These are phyloP conservation scores for Loriculus beryllinus DNA, from an alignment of 2,797 vertebrate species.

Conservation along the genomic window DNA sequence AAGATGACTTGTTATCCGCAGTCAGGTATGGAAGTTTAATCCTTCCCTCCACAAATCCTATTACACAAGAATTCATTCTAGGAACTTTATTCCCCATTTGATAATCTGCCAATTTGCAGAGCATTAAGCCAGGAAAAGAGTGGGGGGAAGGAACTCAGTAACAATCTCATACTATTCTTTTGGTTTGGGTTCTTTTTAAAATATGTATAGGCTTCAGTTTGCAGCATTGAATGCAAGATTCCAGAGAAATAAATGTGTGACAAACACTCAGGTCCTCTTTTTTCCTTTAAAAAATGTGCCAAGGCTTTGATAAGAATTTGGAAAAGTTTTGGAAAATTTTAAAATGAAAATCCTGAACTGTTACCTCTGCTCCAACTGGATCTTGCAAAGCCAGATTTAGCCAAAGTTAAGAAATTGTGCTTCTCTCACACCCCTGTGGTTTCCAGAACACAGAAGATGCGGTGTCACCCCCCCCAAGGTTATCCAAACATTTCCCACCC, in stretches of 20 bases:
- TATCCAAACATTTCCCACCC: background rate
- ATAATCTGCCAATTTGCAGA: background rate
- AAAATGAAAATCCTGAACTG: background rate
- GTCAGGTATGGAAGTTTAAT: background rate
- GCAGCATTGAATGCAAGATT: background rate
- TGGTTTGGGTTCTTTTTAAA: background rate
- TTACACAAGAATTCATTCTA: background rate
- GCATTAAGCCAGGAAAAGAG: background rate
- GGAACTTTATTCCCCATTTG: background rate
- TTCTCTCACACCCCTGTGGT: background rate
- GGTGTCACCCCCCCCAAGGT: background rate
- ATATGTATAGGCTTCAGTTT: background rate
- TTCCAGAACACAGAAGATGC: background rate
- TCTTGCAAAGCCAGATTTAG: background rate
- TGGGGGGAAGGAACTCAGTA: background rate
- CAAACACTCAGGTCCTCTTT: background rate
- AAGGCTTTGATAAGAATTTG: background rate
- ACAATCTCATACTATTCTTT: background rate
- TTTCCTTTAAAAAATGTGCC: background rate
- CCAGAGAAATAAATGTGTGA: background rate
- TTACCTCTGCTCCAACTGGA: background rate
- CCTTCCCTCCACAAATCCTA: background rate
- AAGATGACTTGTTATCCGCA: constrained; percentile 12
- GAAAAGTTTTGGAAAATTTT: background rate
- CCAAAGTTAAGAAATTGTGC: fast-evolving